These are phyloP conservation scores for Cyprinus carpio DNA, from an alignment of 2,113 vertebrate species.

Conservation along the genomic window DNA sequence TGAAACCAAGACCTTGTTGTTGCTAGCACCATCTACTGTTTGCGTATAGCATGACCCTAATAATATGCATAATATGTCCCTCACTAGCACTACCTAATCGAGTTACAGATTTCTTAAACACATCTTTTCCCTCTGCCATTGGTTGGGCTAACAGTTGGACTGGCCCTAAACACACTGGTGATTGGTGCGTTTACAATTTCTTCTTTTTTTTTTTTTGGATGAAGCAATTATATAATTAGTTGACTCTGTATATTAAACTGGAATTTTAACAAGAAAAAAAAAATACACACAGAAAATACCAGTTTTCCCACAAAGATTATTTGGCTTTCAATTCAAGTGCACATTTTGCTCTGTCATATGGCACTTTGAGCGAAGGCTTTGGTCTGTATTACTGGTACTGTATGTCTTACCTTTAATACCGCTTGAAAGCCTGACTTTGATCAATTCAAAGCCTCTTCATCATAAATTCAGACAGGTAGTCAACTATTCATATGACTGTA, in stretches of 20 bases:
- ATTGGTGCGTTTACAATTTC: not conserved
- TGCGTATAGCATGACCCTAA: not conserved
- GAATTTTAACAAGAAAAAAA: not conserved
- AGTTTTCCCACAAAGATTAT: not conserved
- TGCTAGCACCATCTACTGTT: not conserved
- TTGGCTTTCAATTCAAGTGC: constrained; percentile 1
- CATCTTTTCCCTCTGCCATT: too few relatives aligned
- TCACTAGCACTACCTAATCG: not conserved
- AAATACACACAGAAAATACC: not conserved
- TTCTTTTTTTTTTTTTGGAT: not conserved
- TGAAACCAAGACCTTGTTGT: not conserved
- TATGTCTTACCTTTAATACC: constrained; percentile 48
- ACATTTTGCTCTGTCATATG: constrained; percentile 29
- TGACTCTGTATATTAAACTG: not conserved
- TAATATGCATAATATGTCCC: not conserved
- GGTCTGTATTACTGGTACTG: constrained; percentile 35
- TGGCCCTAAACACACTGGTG: not conserved
- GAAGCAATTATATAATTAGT: not conserved
- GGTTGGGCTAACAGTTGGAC: not conserved
- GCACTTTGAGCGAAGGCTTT: constrained; percentile 31
- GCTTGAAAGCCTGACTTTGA: constrained; percentile 60
- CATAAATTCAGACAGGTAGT: constrained; percentile 43
- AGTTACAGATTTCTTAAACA: not conserved
- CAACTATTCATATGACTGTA: constrained; percentile 19
- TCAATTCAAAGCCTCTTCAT: constrained; percentile 59